Evolutionary conservation across 2,888 invertebrate genomes (phyloP).

Genomic region (Dimorphilus gyrociliatus): DNA sequence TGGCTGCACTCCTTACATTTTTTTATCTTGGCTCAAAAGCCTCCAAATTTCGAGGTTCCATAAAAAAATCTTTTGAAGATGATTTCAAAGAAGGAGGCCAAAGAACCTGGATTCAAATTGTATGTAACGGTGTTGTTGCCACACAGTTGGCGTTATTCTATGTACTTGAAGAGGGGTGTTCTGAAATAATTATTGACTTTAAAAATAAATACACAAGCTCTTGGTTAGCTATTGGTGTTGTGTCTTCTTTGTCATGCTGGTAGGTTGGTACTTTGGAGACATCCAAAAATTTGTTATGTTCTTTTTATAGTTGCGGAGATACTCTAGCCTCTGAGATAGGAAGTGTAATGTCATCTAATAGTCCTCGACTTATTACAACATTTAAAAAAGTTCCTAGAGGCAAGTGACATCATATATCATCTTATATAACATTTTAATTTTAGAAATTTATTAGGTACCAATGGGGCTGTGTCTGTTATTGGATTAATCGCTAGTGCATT

Average conservation of each 20-base stretch:
- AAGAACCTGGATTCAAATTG: constrained; percentile 71
- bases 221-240: constrained; percentile 61
- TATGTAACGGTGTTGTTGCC: constrained; percentile 78
- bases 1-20: constrained; percentile 55
- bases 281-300: too few relatives aligned
- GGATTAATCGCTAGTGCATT: constrained; percentile 45
- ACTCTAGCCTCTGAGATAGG: constrained; percentile 82
- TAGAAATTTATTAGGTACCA: constrained; percentile 54
- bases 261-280: too few relatives aligned
- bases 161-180: constrained; percentile 50
- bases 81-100: constrained; percentile 71
- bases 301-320: constrained; percentile 72
- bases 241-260: constrained; percentile 60
- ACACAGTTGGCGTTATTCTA: constrained; percentile 59
- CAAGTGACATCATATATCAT: constrained; percentile 16
- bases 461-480: constrained; percentile 58
- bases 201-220: constrained; percentile 50
- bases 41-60: constrained; percentile 52
- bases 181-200: constrained; percentile 63
- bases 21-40: constrained; percentile 63
- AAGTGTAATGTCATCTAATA: constrained; percentile 49
- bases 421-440: background rate
- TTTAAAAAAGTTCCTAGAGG: constrained; percentile 57
- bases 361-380: constrained; percentile 59
- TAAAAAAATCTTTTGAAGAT: constrained; percentile 49